Evolutionary conservation across 2,113 vertebrate genomes (phyloP).

Genomic region (Taurulus bubalis): DNA sequence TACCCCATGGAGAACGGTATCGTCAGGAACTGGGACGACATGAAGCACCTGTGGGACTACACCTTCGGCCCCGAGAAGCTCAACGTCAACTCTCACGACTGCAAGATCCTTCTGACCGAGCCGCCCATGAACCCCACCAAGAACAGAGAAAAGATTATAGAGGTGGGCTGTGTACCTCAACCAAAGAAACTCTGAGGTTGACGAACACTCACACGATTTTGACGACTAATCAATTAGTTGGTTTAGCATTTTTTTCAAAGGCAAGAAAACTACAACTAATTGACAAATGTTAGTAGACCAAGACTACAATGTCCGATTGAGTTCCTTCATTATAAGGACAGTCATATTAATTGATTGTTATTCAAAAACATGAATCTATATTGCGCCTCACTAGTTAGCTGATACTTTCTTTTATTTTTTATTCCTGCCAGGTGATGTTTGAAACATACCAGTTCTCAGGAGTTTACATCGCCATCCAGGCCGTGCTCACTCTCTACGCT

Average conservation of each 20-base stretch:
- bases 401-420: neutral
- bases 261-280: too few relatives aligned
- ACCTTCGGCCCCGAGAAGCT: conserved; percentile 35
- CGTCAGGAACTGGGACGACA: conserved; percentile 44
- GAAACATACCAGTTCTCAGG: conserved; percentile 38
- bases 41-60: conserved; percentile 46
- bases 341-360: neutral
- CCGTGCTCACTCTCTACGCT: conserved; percentile 38
- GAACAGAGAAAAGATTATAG: conserved; percentile 27
- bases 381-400: neutral
- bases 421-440: conserved; percentile 28
- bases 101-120: conserved; percentile 35
- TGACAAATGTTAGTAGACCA: too few relatives aligned
- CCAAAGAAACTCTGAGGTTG: neutral
- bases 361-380: neutral
- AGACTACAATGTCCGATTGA: too few relatives aligned
- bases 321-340: neutral
- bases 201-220: neutral
- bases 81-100: conserved; percentile 8
- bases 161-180: neutral
- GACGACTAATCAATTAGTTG: neutral
- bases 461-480: conserved; percentile 40
- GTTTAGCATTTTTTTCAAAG: neutral
- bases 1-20: conserved; percentile 42
- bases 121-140: conserved; percentile 44